A percentile compares a stretch with the other conserved stretches of the same genome.
Conservation (phyloP, 2,113 vertebrate species). For the Scatophagus argus region DNA sequence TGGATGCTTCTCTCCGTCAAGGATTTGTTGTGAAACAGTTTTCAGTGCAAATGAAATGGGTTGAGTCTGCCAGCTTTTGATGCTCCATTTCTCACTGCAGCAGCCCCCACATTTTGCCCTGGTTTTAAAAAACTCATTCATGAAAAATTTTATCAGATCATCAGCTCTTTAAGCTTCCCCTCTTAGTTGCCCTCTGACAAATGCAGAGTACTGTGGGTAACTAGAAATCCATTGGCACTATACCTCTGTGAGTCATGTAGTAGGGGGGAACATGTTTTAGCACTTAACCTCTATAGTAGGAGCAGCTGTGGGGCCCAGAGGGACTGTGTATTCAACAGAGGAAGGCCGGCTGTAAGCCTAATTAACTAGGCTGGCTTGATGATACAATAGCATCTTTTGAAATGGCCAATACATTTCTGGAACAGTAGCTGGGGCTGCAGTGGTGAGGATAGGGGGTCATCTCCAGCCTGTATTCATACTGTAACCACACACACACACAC, state of each 20-base stretch:
- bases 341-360: constrained; percentile 67
- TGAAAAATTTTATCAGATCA: constrained; percentile 56
- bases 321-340: constrained; percentile 69
- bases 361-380: constrained; percentile 75
- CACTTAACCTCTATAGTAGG: constrained; percentile 78
- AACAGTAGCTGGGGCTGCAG: constrained; percentile 28
- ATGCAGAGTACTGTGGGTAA: constrained; percentile 41
- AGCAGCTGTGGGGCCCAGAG: constrained; percentile 79
- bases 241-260: constrained; percentile 66
- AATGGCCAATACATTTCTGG: constrained; percentile 69
- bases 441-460: constrained; percentile 24
- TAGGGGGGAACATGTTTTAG: constrained; percentile 75
- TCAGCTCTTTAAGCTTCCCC: constrained; percentile 38
- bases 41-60: constrained; percentile 41
- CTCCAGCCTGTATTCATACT: constrained; percentile 7
- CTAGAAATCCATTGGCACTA: constrained; percentile 54
- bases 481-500: neutral
- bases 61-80: constrained; percentile 22
- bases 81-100: neutral
- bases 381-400: constrained; percentile 81
- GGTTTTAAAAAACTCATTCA: constrained; percentile 23
- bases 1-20: neutral
- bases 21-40: constrained; percentile 27
- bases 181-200: constrained; percentile 43
- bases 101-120: neutral